Evolutionary conservation across 1,140 invertebrate genomes (phyloP).

Genomic region (Andricus grossulariae): DNA sequence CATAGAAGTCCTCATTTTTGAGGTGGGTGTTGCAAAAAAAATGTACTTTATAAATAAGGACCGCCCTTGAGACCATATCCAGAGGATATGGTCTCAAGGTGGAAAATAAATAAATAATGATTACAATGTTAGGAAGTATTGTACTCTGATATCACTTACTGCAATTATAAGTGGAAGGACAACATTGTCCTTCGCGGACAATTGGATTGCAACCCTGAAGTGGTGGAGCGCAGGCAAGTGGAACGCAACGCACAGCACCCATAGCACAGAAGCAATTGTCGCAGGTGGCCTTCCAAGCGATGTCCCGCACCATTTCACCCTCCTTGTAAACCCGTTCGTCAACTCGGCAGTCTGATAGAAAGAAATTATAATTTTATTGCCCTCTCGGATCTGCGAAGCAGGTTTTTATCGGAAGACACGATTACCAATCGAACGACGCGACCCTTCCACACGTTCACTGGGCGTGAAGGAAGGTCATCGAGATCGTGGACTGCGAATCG

Average conservation of each 20-base stretch:
- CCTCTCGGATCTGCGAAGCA: neutral
- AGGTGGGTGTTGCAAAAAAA: no score
- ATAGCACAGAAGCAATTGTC: constrained; percentile 90
- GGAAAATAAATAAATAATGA: no score
- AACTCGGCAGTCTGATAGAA: constrained; percentile 80
- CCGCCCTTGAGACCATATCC: no score
- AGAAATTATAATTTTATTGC: constrained; percentile 31
- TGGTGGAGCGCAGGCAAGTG: constrained; percentile 84
- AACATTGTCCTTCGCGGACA: constrained; percentile 86
- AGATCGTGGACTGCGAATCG: constrained; percentile 14
- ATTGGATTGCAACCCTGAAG: constrained; percentile 86
- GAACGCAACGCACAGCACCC: constrained; percentile 84
- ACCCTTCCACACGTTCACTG: neutral
- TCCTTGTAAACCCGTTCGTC: constrained; percentile 80
- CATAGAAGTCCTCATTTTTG: no score
- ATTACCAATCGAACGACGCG: constrained; percentile 10
- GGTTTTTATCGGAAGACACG: constrained; percentile 16
- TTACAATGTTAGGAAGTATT: no score
- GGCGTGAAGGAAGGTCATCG: constrained; percentile 14
- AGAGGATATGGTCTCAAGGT: no score
- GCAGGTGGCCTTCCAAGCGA: constrained; percentile 78
- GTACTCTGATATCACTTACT: constrained; percentile 73
- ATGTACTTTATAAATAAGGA: no score
- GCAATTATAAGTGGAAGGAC: constrained; percentile 89
- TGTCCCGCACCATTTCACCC: constrained; percentile 84